Conservation (phyloP, 2,113 vertebrate genomes). For the Eublepharis macularius region DNA sequence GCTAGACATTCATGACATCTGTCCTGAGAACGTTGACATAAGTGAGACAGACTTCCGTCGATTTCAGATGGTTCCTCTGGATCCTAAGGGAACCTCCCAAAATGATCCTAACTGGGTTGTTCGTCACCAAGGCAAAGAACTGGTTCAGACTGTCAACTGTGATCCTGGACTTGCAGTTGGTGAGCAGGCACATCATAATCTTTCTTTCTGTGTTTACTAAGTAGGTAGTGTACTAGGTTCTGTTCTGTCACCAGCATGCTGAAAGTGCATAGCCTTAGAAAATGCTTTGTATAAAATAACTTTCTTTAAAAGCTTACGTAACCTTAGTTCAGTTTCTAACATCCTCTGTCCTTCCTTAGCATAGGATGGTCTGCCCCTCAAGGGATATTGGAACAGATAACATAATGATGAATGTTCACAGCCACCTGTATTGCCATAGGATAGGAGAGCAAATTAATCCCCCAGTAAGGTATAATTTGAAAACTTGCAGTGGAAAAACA, state of each 20-base stretch:
- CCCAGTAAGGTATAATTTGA: neutral
- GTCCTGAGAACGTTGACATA: conserved; percentile 95
- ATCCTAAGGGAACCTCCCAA: conserved; percentile 96
- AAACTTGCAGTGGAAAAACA: neutral
- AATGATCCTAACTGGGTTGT: conserved; percentile 99
- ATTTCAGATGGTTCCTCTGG: conserved; percentile 99
- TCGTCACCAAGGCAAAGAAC: conserved; percentile 96
- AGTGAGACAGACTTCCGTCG: conserved; percentile 96
- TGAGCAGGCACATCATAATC: conserved; percentile 64
- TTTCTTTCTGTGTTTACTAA: neutral
- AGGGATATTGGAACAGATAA: neutral
- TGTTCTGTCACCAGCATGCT: neutral
- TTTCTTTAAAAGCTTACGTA: neutral
- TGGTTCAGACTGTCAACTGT: conserved; percentile 98
- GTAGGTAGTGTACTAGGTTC: neutral
- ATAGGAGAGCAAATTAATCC: neutral
- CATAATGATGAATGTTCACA: neutral
- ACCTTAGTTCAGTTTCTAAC: neutral
- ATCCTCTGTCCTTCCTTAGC: neutral
- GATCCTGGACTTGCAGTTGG: conserved; percentile 97
- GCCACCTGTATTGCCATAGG: no score
- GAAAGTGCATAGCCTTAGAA: neutral
- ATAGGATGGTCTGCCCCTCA: neutral
- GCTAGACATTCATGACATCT: conserved; percentile 93
- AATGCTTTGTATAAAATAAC: neutral